Evolutionary conservation across 2,797 vertebrate species (phyloP).

Genomic region (Cossypha caffra): DNA sequence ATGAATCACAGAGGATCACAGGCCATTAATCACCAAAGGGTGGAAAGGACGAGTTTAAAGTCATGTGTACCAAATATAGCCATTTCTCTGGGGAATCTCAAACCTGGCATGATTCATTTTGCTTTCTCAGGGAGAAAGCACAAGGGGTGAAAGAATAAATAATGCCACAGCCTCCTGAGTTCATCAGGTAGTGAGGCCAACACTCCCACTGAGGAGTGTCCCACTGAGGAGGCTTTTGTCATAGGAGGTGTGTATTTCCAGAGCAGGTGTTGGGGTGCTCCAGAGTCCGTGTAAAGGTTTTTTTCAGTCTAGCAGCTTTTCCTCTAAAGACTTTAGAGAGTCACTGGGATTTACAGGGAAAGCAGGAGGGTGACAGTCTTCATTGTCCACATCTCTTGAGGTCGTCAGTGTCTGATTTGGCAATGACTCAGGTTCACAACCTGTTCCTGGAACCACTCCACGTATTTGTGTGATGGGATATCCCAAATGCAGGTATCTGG

Average conservation of each 20-base stretch:
- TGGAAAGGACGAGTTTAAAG: conserved; percentile 13
- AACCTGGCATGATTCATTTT: conserved; percentile 27
- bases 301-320: not conserved
- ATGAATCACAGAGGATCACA: conserved; percentile 11
- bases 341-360: not conserved
- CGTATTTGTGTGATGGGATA: not conserved
- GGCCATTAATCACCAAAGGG: conserved; percentile 32
- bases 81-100: conserved; percentile 20
- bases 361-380: not conserved
- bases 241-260: fast-evolving
- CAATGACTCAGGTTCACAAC: not conserved
- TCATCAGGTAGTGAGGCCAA: not conserved
- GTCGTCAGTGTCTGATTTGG: fast-evolving
- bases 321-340: not conserved
- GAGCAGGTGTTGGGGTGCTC: not conserved
- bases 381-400: not conserved
- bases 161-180: not conserved
- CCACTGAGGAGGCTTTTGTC: not conserved
- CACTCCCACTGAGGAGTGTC: not conserved
- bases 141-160: not conserved
- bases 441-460: not conserved
- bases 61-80: not conserved
- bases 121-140: not conserved
- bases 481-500: not conserved
- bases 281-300: not conserved